These are phyloP conservation scores for Brachionus plicatilis DNA, from an alignment of 1,140 invertebrate genomes.

Conservation along the genomic window DNA sequence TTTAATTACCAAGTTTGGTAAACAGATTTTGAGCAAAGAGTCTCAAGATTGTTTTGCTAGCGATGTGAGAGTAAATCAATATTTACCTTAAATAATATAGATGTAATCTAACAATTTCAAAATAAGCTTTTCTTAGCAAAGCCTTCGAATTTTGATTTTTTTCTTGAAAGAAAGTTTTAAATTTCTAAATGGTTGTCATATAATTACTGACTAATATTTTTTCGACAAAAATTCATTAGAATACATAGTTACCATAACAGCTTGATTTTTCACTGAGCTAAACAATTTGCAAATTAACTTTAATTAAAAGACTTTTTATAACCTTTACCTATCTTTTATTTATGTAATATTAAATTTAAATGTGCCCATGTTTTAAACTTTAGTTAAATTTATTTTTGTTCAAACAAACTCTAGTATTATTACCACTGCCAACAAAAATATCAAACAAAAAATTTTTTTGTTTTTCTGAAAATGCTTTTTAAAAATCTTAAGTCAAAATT, in stretches of 20 bases:
- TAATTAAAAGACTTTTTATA: neutral
- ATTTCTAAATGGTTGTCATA: constrained; percentile 32
- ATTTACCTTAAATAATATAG: neutral
- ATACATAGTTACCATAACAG: constrained; percentile 30
- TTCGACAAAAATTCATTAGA: neutral
- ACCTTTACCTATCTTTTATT: constrained; percentile 20
- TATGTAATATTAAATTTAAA: neutral
- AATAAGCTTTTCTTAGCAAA: neutral
- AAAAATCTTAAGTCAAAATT: too few species aligned
- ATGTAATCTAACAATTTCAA: neutral
- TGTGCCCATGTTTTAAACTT: neutral
- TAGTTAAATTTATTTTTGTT: neutral
- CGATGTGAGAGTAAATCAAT: constrained; percentile 1
- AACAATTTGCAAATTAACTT: neutral
- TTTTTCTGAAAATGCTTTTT: too few species aligned
- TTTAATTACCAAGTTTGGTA: neutral
- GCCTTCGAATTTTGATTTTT: neutral
- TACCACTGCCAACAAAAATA: too few species aligned
- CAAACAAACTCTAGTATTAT: neutral
- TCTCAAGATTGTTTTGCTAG: neutral
- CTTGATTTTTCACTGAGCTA: neutral
- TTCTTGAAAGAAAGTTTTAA: constrained; percentile 5
- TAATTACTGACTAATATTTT: constrained; percentile 33
- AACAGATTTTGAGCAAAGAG: neutral
- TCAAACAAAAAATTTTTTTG: too few species aligned